Evolutionary conservation across 2,888 invertebrate species (phyloP).

Genomic region (Melanotus villosus): DNA sequence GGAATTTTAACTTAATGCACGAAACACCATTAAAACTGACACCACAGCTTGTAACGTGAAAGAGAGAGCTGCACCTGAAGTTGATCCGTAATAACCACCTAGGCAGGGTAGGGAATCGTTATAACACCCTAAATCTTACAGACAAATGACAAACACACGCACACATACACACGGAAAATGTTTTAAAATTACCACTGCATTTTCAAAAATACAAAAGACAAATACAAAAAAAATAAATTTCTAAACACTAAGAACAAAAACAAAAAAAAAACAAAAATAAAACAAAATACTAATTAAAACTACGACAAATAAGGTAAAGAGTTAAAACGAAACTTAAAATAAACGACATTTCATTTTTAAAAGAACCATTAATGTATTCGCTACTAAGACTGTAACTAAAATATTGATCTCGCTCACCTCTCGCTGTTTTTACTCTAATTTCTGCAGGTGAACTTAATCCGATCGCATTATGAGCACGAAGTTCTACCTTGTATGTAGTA

Average conservation of each 20-base stretch:
- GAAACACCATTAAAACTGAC: conserved; percentile 60
- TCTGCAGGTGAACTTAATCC: conserved; percentile 86
- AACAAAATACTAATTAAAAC: conserved; percentile 31
- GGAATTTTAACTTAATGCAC: conserved; percentile 54
- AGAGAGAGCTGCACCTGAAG: conserved; percentile 62
- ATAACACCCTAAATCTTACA: conserved; percentile 44
- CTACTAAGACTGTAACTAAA: conserved; percentile 46
- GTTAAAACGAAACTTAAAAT: conserved; percentile 32
- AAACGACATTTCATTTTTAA: conserved; percentile 31
- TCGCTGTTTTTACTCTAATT: conserved; percentile 86
- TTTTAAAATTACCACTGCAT: conserved; percentile 14
- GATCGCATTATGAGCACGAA: conserved; percentile 88
- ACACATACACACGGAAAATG: conserved; percentile 28
- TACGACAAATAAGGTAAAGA: conserved; percentile 31
- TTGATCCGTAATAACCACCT: conserved; percentile 62
- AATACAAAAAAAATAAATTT: conserved; percentile 1
- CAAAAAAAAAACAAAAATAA: conserved; percentile 12
- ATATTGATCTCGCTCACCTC: conserved; percentile 79
- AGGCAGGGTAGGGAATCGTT: conserved; percentile 57
- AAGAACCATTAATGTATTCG: conserved; percentile 32
- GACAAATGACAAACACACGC: conserved; percentile 42
- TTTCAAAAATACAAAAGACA: conserved; percentile 18
- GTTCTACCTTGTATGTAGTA: conserved; percentile 86
- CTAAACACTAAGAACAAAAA: not conserved
- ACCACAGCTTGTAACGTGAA: conserved; percentile 64